phyloP scores from a whole-genome alignment of 2,113 vertebrate genomes.

The Sylvietta virens region DNA sequence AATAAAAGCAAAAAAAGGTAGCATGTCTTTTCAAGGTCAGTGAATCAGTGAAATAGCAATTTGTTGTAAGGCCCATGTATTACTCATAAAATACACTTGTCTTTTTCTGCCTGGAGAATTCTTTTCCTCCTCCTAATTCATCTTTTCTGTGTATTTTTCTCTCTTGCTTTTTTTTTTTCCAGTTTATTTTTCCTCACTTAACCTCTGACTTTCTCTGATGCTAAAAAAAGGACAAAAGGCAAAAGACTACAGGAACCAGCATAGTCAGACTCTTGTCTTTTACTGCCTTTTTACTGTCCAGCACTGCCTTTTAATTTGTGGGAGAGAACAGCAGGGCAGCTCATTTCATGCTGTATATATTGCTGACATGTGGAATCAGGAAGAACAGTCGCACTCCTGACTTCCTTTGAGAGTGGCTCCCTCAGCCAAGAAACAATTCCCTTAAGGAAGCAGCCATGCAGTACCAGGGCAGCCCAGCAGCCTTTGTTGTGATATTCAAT shows the following conservation, averaged over 20 bases:
- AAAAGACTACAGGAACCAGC: neutral
- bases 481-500: neutral
- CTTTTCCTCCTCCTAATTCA: neutral
- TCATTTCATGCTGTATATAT: neutral
- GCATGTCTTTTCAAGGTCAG: neutral
- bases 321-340: neutral
- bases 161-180: neutral
- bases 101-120: neutral
- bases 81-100: neutral
- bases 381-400: neutral
- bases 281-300: neutral
- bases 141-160: neutral
- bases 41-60: neutral
- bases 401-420: neutral
- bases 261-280: neutral
- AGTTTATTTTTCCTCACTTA: slow-evolving; percentile 1
- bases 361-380: neutral
- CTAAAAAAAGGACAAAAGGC: neutral
- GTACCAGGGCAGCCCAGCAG: neutral
- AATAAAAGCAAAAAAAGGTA: neutral
- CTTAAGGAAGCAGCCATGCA: neutral
- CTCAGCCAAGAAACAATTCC: neutral
- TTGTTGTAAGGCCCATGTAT: neutral
- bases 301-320: slow-evolving; percentile 18
- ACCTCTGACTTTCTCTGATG: neutral